Evolutionary conservation across 2,888 invertebrate genomes (phyloP).

Genomic region (Caenorhabditis imperialis): DNA sequence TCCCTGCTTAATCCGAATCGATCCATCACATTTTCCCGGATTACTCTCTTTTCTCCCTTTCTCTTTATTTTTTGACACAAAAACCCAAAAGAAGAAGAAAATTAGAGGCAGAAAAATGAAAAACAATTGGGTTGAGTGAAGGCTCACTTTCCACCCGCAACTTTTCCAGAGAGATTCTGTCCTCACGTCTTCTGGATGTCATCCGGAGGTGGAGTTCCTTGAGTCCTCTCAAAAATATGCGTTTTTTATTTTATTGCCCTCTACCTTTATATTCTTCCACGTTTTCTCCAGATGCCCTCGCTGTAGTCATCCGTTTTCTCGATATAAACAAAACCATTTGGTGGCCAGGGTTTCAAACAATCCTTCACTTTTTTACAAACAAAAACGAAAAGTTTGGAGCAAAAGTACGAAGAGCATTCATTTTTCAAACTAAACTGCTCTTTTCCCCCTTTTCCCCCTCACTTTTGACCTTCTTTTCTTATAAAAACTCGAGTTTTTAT

Average conservation of each 20-base stretch:
- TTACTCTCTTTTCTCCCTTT: neutral
- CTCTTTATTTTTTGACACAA: conserved; percentile 6
- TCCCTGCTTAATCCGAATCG: conserved; percentile 14
- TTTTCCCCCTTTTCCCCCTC: too few species aligned
- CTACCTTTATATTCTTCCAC: neutral
- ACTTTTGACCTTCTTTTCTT: too few species aligned
- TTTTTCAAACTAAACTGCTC: too few species aligned
- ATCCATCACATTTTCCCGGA: conserved; percentile 21
- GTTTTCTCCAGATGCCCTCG: neutral
- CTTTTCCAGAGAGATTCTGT: neutral
- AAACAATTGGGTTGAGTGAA: conserved; percentile 37
- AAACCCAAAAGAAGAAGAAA: conserved; percentile 3
- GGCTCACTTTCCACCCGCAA: neutral
- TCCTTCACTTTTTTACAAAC: conserved; percentile 14
- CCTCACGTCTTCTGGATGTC: neutral
- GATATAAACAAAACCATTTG: conserved; percentile 12
- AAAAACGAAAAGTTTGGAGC: neutral
- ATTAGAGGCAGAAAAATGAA: conserved; percentile 9
- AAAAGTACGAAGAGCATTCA: conserved; percentile 3
- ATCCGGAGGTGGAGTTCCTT: neutral
- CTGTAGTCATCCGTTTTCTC: neutral
- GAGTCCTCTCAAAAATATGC: too few species aligned
- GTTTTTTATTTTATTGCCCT: too few species aligned
- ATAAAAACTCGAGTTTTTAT: neutral
- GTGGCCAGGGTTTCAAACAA: neutral